Base-by-base conservation (phyloP, 1,140 invertebrate genomes). In the Potamilus streckersoni region DNA sequence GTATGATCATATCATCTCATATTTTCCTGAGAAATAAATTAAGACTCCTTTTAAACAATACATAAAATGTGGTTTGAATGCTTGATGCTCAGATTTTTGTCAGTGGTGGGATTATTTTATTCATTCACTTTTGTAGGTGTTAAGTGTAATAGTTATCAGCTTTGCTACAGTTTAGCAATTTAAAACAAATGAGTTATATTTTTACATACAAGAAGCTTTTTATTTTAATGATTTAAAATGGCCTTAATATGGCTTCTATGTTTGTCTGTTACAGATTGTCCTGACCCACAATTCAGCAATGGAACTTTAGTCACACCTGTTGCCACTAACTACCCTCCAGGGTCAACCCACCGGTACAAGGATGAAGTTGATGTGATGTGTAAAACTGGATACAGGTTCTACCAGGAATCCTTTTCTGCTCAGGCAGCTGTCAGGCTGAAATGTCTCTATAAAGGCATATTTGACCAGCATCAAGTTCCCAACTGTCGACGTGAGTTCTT, bases 401-500 rank as follows among this genome's bases (percentile, higher is more conserved):
- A 72, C 15, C 75, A 72, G 27, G 23, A 72, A 63, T 58, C 61
- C 16, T 64, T 71, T 0, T 19, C 62, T 19, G 57, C 0, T 15
- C 13, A 17, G 12, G 17, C 15, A n/a, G 12, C 20, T 19, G 65
- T 73, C 31, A 56, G 2, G 3, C n/a, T 77, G 16, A 59, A 59
- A 19, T 77, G 75, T 63, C 59, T 62, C 0, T 77, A 27, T 27
- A 66, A 23, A 55, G 75, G 75, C 14, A 20, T 56, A 61, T 77
- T 70, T 70, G 62, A 72, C 56, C 69, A 61, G 31, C 14, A 23
- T 14, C 70, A 72, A n/a, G 31, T 72, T 23, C 75, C 75, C 27
- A 59, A 65, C 59, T 77, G 75, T 56, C 68, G 70, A 23, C 70
- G 75, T 77, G 69, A 65, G 69, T 71, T 0, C 57, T 8, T n/a